Percentiles rank a stretch among this genome's conserved stretches.
These are phyloP conservation scores for Linnaemya tessellans DNA, from an alignment of 2,888 invertebrate genomes.

Conservation along the genomic window DNA sequence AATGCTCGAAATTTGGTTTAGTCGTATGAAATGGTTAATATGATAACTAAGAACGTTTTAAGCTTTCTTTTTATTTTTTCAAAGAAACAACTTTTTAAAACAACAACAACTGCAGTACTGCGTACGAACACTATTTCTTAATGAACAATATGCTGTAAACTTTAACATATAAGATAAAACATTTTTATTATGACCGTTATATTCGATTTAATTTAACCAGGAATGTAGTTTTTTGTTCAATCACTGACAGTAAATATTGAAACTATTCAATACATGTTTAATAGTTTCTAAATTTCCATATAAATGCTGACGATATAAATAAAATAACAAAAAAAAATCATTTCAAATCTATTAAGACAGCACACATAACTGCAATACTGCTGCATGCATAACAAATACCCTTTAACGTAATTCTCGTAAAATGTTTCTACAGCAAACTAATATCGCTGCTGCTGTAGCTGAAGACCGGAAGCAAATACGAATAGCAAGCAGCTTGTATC, in stretches of 20 bases:
- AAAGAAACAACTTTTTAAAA: no score
- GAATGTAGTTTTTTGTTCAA: neutral
- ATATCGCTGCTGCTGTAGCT: neutral
- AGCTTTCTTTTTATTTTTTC: no score
- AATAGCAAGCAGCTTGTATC: conserved; percentile 13
- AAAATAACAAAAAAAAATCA: neutral
- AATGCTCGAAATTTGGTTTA: no score
- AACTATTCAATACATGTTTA: neutral
- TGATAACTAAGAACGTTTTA: no score
- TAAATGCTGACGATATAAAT: conserved; percentile 8
- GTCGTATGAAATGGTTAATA: no score
- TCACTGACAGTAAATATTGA: neutral
- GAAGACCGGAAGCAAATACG: neutral
- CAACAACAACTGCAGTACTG: no score
- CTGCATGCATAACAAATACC: neutral
- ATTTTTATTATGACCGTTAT: no score
- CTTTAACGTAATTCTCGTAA: conserved; percentile 30
- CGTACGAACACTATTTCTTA: no score
- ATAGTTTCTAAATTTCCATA: neutral
- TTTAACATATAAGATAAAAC: no score
- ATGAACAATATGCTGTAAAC: no score
- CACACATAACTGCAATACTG: conserved; percentile 7
- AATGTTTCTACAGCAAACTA: neutral
- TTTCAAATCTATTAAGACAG: neutral
- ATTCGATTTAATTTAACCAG: no score